phyloP scores from a whole-genome alignment of 2,797 vertebrate species.

The Chiroxiphia lanceolata region DNA sequence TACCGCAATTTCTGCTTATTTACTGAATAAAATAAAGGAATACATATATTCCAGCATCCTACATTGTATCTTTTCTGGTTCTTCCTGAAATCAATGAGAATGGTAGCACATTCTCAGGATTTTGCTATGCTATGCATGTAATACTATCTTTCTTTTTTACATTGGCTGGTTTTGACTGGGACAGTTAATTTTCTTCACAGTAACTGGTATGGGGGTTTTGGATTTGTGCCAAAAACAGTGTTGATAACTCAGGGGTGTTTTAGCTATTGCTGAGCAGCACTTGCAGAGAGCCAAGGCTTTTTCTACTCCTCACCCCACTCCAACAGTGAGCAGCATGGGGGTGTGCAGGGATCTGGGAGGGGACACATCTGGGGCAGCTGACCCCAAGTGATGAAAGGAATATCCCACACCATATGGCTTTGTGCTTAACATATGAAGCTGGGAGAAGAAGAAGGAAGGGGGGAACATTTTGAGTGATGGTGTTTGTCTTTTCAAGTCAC shows the following conservation, averaged over 20 bases:
- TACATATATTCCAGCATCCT: background rate
- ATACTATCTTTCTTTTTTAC: background rate
- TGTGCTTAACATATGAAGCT: background rate
- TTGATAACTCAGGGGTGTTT: background rate
- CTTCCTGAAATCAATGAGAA: background rate
- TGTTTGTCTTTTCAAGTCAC: background rate
- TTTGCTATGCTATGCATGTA: background rate
- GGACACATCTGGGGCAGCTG: background rate
- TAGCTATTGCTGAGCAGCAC: background rate
- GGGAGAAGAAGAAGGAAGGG: background rate
- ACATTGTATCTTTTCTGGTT: background rate
- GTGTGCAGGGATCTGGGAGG: background rate
- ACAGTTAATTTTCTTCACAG: background rate
- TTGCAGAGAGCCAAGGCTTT: background rate
- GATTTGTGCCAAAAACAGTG: background rate
- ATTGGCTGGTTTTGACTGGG: background rate
- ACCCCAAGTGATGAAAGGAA: background rate
- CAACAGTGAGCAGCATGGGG: background rate
- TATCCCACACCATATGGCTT: background rate
- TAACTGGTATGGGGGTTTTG: fast-evolving
- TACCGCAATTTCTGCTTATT: background rate
- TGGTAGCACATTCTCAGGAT: background rate
- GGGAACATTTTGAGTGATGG: background rate
- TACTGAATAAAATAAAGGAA: background rate
- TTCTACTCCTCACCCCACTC: background rate